Evolutionary conservation across 2,888 invertebrate genomes (phyloP), one percentile per base, ranked within the genome.

Genomic region (Diabrotica balteata): DNA sequence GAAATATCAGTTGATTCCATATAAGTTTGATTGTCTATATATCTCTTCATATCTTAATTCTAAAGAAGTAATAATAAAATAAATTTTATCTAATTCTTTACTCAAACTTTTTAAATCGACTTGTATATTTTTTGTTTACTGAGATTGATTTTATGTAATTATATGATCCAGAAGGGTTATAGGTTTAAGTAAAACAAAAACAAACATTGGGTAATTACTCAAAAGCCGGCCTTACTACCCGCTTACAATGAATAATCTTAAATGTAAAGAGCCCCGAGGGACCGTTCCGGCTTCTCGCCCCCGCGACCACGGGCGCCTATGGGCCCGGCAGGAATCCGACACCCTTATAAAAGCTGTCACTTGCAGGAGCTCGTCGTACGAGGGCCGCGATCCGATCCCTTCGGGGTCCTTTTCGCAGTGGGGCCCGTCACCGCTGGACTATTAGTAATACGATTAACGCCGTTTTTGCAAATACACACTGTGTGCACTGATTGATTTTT

Each of bases 301-400:
- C 75, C 69, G 71, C 69, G 73, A 70, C 67, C 71, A 77, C 76
- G 79, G 70, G 78, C 80, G 80, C 78, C 80, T 68, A 77, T 79
- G 81, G 72, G 70, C 76, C 73, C 81, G 76, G 77, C 81, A 78
- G 81, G 82, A 79, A 80, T 78, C 78, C 81, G 79, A 80, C 82
- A 82, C 83, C 83, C 83, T 82, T 81, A 81, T 80, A 81, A 83
- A 81, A 81, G 78, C 83, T 83, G 83, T 83, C 83, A 83, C 77
- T 79, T 73, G 78, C 83, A 83, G 82, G 75, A 77, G 73, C 76
- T 76, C 78, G 78, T 76, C 77, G 75, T 75, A 75, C 77, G 65
- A 68, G 74, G 63, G 63, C 63, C 63, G 47, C 63, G 63, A 50
- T 63, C 73, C 68, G 74, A 73, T 73, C 75, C 72, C 70, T 63